Evolutionary conservation across 2,888 invertebrate species (phyloP).

Genomic region (Synergus japonicus): DNA sequence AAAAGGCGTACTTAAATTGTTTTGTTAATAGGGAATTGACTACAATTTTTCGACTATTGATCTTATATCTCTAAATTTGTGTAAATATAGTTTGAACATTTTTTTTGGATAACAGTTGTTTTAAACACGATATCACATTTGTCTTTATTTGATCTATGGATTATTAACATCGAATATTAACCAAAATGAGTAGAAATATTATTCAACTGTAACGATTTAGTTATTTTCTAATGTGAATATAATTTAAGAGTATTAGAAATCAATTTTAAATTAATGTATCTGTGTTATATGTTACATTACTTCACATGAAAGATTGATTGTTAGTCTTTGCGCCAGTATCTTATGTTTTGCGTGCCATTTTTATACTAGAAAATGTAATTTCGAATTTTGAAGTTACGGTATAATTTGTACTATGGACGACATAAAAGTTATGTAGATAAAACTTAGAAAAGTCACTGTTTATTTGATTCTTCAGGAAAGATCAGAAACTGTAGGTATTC

Average conservation of each 20-base stretch:
- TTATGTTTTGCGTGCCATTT: constrained; percentile 23
- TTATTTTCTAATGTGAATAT: neutral
- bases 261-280: neutral
- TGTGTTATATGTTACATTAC: neutral
- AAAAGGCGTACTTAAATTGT: neutral
- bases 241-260: neutral
- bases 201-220: neutral
- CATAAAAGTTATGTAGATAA: neutral
- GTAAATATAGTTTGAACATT: neutral
- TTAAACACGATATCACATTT: neutral
- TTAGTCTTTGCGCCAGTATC: neutral
- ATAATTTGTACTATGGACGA: neutral
- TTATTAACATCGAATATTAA: neutral
- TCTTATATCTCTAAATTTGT: neutral
- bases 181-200: neutral
- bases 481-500: neutral
- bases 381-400: neutral
- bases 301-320: neutral
- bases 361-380: constrained; percentile 34
- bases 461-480: neutral
- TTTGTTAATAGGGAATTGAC: neutral
- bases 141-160: neutral
- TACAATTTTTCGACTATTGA: neutral
- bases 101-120: neutral
- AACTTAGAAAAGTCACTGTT: constrained; percentile 4